Base-by-base conservation (phyloP, 1,140 invertebrate species). In the Odontomachus brunneus region DNA sequence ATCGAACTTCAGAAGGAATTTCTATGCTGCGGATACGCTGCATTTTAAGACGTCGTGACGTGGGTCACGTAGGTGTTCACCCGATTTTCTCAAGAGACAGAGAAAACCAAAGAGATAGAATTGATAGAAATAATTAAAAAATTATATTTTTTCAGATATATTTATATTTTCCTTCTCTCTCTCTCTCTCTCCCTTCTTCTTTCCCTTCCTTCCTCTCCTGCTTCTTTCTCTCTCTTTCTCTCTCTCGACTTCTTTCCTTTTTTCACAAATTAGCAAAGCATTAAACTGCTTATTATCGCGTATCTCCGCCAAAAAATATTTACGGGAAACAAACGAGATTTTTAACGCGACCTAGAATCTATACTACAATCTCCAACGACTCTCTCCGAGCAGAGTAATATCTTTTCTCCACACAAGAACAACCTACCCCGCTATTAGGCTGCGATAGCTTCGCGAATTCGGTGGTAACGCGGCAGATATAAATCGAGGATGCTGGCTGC, bases 401-500 rank as follows among this genome's bases (percentile, higher is more conserved):
- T 14, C 48, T 59, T 29, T 51, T 63, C 12, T 57, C n/a, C n/a
- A 53, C 22, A 24, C 22, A 33, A 24, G 49, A n/a, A n/a, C n/a
- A n/a, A n/a, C n/a, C n/a, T n/a, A n/a, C n/a, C n/a, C n/a, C 11
- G 3, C 48, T 82, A 49, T 73, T 19, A n/a, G 29, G 9, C 14
- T 1, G 22, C 22, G 12, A 17, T 62, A 65, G 5, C 53, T 62
- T 22, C 33, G 49, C 38, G 48, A 65, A 71, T 53, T 65, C 24
- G 33, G 24, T 29, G 66, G 63, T 48, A 48, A 83, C 48, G 49
- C 33, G 15, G 51, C 65, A 12, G 49, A 55, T 74, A 65, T 60
- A 72, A 72, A 73, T 48, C 24, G 81, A 67, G 62, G 44, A 14
- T 82, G 73, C 59, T 17, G 85, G n/a, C n/a, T 53, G 80, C 53